These are phyloP conservation scores for Parapristionchus giblindavisi DNA, from an alignment of 2,888 invertebrate species.

Conservation along the genomic window DNA sequence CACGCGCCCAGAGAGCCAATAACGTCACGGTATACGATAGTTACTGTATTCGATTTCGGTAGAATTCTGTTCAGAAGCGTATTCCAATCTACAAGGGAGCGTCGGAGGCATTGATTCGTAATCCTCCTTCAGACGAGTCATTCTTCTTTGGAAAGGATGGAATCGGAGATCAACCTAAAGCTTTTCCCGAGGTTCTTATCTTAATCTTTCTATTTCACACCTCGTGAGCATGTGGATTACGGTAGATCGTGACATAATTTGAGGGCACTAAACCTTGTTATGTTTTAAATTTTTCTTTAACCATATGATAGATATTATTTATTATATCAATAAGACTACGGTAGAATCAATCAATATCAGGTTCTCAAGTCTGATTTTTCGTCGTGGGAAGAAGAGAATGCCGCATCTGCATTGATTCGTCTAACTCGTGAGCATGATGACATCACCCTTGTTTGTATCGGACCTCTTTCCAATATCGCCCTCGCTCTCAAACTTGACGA, in stretches of 20 bases:
- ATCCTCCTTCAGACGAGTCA: conserved; percentile 32
- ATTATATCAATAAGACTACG: too few species aligned
- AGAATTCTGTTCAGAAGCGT: conserved; percentile 6
- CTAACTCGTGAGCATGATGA: conserved; percentile 42
- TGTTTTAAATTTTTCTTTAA: too few species aligned
- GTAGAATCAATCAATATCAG: too few species aligned
- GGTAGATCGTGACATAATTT: too few species aligned
- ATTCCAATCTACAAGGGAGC: conserved; percentile 37
- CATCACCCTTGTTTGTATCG: conserved; percentile 52
- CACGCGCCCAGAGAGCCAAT: conserved; percentile 59
- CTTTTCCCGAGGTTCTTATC: conserved; percentile 34
- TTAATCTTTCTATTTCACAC: too few species aligned
- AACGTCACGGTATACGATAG: conserved; percentile 15
- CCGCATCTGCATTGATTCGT: conserved; percentile 60
- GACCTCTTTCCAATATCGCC: conserved; percentile 72
- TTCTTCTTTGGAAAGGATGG: conserved; percentile 40
- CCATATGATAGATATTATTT: too few species aligned
- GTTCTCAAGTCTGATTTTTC: conserved; percentile 50
- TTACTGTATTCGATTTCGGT: background rate
- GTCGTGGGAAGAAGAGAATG: conserved; percentile 48
- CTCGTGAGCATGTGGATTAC: too few species aligned
- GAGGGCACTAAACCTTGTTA: too few species aligned
- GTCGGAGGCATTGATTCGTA: conserved; percentile 9
- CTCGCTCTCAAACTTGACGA: conserved; percentile 71
- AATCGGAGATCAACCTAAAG: conserved; percentile 33